Evolutionary conservation across 2,113 vertebrate genomes (phyloP), one percentile per base, ranked within the genome.

Genomic region (Channa argus): DNA sequence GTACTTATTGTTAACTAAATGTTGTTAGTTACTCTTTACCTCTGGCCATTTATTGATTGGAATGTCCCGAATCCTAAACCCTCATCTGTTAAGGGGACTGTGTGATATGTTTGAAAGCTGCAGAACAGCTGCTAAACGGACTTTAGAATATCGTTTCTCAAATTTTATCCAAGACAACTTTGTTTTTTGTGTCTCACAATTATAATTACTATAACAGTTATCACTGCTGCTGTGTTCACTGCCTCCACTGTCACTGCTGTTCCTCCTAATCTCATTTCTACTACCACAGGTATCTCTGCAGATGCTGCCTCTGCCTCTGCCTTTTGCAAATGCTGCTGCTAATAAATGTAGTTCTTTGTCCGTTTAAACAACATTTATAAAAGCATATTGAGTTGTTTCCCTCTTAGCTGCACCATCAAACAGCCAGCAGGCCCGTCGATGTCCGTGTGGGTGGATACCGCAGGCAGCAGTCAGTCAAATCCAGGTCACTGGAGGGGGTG

Each of bases 391-490:
- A 60, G 51, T 73, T 59, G 34, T 84, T 84, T 74, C 10, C 62
- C 55, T 84, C 34, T 64, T 38, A 71, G 74, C 64, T 36, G 15
- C 46, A 81, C 51, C 60, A 76, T 70, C 36, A 72, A 64, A 38
- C 58, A 72, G 67, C 47, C 75, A 77, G 64, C 5, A 41, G 71
- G 72, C 61, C 80, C 6, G 67, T 74, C 11, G 10, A 44, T 70
- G 71, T 78, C 34, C 5, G 70, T 79, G 80, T 83, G 80, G 86
- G 87, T 37, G 71, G 77, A 86, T 72, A 70, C 79, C 11, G 67
- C 63, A 76, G 63, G 71, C 85, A 80, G 64, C 76, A 89, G 84
- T 83, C 84, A 90, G 89, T 90, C 86, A 90, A 88, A 93, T 92
- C 71, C 90, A 91, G 92, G 90, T 91, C 88, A 89, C 51, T 44